Evolutionary conservation across 2,113 vertebrate genomes (phyloP), one percentile per base, ranked within the genome.

Genomic region (Grallaria varia): DNA sequence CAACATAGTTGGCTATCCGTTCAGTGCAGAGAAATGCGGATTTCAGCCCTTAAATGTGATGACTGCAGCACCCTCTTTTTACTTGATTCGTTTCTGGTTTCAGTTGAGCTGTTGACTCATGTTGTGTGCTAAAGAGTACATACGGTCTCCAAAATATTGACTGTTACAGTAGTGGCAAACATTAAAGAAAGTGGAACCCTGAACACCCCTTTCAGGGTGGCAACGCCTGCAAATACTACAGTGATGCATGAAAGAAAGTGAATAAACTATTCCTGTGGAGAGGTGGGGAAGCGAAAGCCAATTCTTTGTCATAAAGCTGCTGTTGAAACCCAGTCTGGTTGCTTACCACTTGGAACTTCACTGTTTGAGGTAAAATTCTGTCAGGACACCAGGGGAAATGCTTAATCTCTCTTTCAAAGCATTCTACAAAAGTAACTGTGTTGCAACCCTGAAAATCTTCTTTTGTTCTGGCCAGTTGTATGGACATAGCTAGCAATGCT

Each of bases 111-210:
- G 49, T 59, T 88, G 37, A 19, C 20, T 74, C 21, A n/a, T 53
- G 44, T 68, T 39, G 19, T 39, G 39, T 42, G 44, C 71, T 47
- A 0, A 0, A 13, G 12, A 74, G 72, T 24, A 4, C 1, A 0
- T 19, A 37, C 12, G 60, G 68, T 75, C 37, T 44, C 30, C 31
- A 30, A 71, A 59, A n/a, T 74, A 45, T 3, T 64, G 49, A 12
- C 45, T 75, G 17, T 50, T 84, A 17, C 9, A 30, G 24, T 23
- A 49, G 22, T 33, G 49, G 58, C 14, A 66, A 66, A 73, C 15
- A 4, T 27, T 71, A 30, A 50, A 69, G 45, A 44, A 72, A 25
- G 22, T 33, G 30, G 22, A 67, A n/a, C 16, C 45, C 75, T 19
- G 8, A 33, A 8, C 14, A 1, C 8, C 16, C 24, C 33, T 84